Evolutionary conservation across 1,140 invertebrate species (phyloP).

Genomic region (Dinoponera quadriceps): DNA sequence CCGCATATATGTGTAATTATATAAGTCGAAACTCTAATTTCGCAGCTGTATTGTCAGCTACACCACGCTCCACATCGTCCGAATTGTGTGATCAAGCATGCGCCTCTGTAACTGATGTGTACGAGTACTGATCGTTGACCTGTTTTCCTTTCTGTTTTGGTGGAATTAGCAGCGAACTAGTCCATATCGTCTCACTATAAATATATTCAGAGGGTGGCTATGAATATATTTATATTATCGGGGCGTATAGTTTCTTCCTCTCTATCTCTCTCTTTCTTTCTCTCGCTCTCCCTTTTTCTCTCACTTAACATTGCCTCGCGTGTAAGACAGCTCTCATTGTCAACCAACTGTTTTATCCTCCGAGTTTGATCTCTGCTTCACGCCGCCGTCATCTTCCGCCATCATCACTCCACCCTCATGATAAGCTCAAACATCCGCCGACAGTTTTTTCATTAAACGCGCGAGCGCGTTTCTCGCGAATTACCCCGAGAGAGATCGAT

Average conservation of each 20-base stretch:
- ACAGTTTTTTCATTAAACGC: conserved; percentile 45
- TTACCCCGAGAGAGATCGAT: conserved; percentile 59
- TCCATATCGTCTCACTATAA: background rate
- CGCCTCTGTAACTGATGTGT: conserved; percentile 58
- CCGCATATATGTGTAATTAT: conserved; percentile 56
- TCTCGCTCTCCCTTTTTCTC: no score
- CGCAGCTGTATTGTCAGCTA: conserved; percentile 25
- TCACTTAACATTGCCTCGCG: conserved; percentile 43
- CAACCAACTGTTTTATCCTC: background rate
- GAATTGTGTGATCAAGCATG: conserved; percentile 59
- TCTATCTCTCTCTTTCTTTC: no score
- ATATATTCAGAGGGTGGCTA: conserved; percentile 36
- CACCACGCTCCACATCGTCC: background rate
- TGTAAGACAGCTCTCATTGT: conserved; percentile 21
- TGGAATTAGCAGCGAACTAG: conserved; percentile 18
- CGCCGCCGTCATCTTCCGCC: conserved; percentile 11
- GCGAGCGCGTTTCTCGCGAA: conserved; percentile 29
- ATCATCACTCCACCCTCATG: conserved; percentile 50
- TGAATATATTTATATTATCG: background rate
- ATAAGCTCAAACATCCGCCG: conserved; percentile 55
- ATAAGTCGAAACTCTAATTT: conserved; percentile 27
- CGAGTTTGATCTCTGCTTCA: background rate
- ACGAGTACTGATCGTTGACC: conserved; percentile 11
- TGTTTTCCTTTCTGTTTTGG: conserved; percentile 13
- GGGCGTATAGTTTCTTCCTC: no score